Percentiles rank a stretch among this genome's conserved stretches.
Conservation (phyloP, 1,140 invertebrate genomes). For the Cyrtorhinus lividipennis region DNA sequence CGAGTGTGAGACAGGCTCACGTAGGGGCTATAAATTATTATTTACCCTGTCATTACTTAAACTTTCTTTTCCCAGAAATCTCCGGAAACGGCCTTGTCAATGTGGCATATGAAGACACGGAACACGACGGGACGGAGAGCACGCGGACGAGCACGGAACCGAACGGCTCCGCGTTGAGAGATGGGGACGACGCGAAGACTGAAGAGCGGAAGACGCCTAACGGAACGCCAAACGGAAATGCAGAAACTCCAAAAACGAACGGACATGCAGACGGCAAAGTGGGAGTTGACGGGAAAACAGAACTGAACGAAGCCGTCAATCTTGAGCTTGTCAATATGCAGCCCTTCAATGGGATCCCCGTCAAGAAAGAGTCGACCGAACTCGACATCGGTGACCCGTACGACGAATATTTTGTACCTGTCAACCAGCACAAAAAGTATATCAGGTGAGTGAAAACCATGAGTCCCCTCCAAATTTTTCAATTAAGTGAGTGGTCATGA, state of each 20-base stretch:
- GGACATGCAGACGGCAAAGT: constrained; percentile 27
- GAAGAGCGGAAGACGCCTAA: neutral
- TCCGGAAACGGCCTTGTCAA: constrained; percentile 19
- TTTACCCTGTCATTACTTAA: no score
- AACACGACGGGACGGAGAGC: neutral
- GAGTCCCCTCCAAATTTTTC: neutral
- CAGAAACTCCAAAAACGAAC: constrained; percentile 10
- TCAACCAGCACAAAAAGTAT: constrained; percentile 68
- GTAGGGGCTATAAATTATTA: no score
- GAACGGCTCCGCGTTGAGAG: neutral
- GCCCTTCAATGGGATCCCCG: constrained; percentile 33
- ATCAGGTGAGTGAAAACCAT: constrained; percentile 48
- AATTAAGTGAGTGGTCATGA: neutral
- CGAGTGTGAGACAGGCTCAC: no score
- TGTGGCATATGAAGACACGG: constrained; percentile 18
- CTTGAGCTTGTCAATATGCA: constrained; percentile 63
- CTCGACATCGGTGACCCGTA: constrained; percentile 57
- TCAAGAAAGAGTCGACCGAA: constrained; percentile 46
- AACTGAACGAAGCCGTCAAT: constrained; percentile 55
- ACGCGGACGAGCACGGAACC: neutral
- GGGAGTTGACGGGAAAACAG: constrained; percentile 22
- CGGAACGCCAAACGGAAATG: neutral
- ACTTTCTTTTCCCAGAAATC: constrained; percentile 16
- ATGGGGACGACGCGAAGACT: neutral
- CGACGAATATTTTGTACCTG: constrained; percentile 69